These are phyloP conservation scores for Premnoplex brunnescens DNA, from an alignment of 2,797 vertebrate species.

Conservation along the genomic window DNA sequence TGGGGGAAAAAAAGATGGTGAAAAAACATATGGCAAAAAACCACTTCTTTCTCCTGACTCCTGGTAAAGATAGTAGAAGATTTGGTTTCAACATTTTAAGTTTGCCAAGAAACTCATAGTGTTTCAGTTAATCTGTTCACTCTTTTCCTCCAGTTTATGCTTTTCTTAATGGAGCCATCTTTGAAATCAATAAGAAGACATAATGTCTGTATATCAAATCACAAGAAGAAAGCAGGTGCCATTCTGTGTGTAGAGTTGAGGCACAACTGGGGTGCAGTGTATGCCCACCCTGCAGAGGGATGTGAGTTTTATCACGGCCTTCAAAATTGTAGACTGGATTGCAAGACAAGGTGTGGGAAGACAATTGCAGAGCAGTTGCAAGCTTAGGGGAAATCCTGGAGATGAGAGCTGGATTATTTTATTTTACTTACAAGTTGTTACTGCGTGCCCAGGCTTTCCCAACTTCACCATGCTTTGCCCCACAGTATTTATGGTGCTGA, in stretches of 20 bases:
- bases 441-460: not conserved
- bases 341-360: rapidly evolving
- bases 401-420: not conserved
- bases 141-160: not conserved
- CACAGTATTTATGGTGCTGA: not conserved
- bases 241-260: not conserved
- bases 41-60: not conserved
- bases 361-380: not conserved
- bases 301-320: not conserved
- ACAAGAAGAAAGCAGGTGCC: not conserved
- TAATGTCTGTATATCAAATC: not conserved
- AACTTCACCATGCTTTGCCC: not conserved
- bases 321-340: not conserved
- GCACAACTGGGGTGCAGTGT: not conserved
- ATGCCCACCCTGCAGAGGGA: not conserved
- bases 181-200: not conserved
- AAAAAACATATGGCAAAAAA: not conserved
- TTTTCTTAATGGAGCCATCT: not conserved
- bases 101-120: not conserved
- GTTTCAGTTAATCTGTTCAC: not conserved
- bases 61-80: not conserved
- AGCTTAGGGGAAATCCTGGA: not conserved
- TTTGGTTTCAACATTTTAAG: not conserved
- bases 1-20: not conserved
- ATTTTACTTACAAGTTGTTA: not conserved